A percentile compares a stretch with the other conserved stretches of the same genome.
phyloP scores from a whole-genome alignment of 1,140 invertebrate species.

The Drosophila paulistorum region DNA sequence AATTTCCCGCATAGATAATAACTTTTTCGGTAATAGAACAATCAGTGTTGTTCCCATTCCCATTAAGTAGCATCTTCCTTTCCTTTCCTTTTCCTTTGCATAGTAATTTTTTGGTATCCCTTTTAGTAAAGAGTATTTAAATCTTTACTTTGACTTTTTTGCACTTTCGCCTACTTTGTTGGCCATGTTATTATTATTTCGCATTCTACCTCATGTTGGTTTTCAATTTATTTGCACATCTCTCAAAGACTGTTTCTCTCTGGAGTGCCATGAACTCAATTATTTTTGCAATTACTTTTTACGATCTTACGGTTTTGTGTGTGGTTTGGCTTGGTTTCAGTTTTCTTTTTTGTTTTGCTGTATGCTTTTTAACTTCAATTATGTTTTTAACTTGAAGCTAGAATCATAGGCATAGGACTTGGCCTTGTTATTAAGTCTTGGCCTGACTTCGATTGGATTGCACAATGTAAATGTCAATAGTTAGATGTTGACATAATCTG shows the following conservation, averaged over 20 bases:
- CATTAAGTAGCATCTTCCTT: no score
- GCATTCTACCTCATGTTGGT: constrained; percentile 44
- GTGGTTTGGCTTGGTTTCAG: background rate
- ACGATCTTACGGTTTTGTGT: constrained; percentile 52
- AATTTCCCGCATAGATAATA: no score
- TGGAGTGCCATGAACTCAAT: constrained; percentile 74
- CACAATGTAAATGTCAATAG: constrained; percentile 75
- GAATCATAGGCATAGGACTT: constrained; percentile 10
- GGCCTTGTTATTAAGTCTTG: constrained; percentile 38
- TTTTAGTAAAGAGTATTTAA: constrained; percentile 8
- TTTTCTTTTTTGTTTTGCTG: background rate
- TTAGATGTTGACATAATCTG: constrained; percentile 70
- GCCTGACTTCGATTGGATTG: constrained; percentile 44
- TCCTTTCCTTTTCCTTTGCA: no score
- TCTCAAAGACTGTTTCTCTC: constrained; percentile 43
- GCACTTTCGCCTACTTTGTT: background rate
- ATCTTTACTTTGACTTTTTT: constrained; percentile 13
- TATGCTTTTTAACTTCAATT: constrained; percentile 8
- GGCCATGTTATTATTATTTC: constrained; percentile 9
- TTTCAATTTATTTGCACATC: constrained; percentile 53
- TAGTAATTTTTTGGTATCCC: no score
- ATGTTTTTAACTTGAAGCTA: constrained; percentile 33
- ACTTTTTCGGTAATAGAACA: no score
- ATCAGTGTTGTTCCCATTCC: no score
- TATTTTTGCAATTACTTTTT: constrained; percentile 77